Conservation (phyloP, 2,113 vertebrate genomes). For the Lanius ludovicianus region DNA sequence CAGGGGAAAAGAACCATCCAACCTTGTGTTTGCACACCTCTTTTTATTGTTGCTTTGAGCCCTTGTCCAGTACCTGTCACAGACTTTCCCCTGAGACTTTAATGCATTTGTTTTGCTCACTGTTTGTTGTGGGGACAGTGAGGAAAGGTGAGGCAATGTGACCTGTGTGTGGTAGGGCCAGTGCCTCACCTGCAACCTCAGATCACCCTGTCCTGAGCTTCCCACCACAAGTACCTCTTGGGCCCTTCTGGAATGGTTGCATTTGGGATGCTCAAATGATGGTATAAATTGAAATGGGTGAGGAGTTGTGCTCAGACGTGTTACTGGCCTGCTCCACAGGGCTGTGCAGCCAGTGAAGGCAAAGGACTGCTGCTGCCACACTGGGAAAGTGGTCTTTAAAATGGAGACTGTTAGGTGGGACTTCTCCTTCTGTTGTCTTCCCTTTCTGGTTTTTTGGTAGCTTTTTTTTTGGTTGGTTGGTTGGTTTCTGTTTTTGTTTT, state of each 20-base stretch:
- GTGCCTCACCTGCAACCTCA: background rate
- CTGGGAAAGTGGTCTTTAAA: background rate
- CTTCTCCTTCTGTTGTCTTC: background rate
- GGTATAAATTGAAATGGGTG: fast-evolving
- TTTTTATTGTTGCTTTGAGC: background rate
- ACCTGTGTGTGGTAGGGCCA: background rate
- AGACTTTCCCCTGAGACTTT: background rate
- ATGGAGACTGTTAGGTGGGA: background rate
- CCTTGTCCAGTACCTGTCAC: background rate
- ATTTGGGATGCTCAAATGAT: fast-evolving
- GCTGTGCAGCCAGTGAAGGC: background rate
- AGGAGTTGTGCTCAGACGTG: fast-evolving
- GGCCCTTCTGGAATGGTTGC: background rate
- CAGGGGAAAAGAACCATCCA: background rate
- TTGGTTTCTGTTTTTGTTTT: too few species aligned
- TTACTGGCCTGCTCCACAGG: background rate
- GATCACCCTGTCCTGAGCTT: background rate
- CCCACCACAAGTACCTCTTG: fast-evolving
- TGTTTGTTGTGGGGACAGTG: background rate
- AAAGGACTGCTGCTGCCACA: background rate
- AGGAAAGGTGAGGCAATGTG: background rate
- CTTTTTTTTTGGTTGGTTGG: too few species aligned
- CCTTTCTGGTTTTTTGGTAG: too few species aligned
- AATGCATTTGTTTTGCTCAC: background rate
- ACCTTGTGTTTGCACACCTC: background rate